phyloP scores from a whole-genome alignment of 1,140 invertebrate species.

The Drosophila trapezifrons region DNA sequence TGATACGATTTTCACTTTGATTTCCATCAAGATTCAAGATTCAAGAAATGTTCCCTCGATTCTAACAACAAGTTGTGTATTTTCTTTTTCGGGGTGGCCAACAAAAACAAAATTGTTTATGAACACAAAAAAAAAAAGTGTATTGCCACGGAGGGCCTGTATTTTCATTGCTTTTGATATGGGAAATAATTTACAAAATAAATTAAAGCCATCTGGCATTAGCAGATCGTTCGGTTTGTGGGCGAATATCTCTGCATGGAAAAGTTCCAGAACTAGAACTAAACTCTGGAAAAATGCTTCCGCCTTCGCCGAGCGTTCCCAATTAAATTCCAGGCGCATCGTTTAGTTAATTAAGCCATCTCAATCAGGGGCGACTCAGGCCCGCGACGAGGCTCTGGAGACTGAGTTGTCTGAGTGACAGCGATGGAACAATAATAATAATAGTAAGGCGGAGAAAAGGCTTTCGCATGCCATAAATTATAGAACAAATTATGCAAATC shows the following conservation, averaged over 20 bases:
- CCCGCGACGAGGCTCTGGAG: slow-evolving; percentile 2
- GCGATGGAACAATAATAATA: slow-evolving; percentile 65
- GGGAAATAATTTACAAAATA: slow-evolving; percentile 78
- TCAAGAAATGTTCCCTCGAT: slow-evolving; percentile 12
- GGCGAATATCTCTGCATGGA: slow-evolving; percentile 3
- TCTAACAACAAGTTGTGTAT: slow-evolving; percentile 35
- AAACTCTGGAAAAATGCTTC: slow-evolving; percentile 48
- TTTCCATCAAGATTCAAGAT: slow-evolving; percentile 33
- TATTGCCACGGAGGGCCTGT: slow-evolving; percentile 21
- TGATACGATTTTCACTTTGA: slow-evolving; percentile 30
- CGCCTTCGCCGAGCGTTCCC: slow-evolving; percentile 45
- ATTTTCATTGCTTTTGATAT: slow-evolving; percentile 74
- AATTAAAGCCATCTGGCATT: slow-evolving; percentile 78
- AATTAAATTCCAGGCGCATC: slow-evolving; percentile 78
- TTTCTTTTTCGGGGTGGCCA: slow-evolving; percentile 26
- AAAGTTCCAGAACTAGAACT: slow-evolving; percentile 32
- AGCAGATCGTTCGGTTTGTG: slow-evolving; percentile 47
- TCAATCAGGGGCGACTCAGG: slow-evolving; percentile 55
- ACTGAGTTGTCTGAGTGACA: slow-evolving; percentile 43
- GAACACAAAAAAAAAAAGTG: slow-evolving; percentile 47
- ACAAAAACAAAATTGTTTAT: slow-evolving; percentile 57
- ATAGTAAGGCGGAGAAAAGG: slow-evolving; percentile 32
- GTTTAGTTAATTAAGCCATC: slow-evolving; percentile 80
- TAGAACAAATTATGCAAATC: slow-evolving; percentile 80
- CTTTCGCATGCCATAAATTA: slow-evolving; percentile 76